Conservation (phyloP, 2,113 vertebrate genomes). For the Reinhardtius hippoglossoides region DNA sequence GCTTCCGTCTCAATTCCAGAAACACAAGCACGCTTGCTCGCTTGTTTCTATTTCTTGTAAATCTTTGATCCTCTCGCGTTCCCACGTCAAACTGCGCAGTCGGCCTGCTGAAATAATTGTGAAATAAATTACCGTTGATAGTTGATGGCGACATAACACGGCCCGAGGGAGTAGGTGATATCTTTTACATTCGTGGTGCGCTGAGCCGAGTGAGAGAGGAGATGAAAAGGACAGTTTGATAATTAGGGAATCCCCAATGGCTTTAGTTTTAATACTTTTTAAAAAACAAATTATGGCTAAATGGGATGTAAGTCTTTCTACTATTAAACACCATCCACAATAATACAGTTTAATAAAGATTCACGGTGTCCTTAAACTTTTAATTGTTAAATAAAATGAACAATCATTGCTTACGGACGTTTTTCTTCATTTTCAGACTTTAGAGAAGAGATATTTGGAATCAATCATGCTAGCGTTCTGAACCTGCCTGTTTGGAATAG, state of each 20-base stretch:
- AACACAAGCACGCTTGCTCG: conserved; percentile 35
- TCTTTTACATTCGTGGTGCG: conserved; percentile 4
- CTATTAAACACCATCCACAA: not conserved
- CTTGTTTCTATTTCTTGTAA: conserved; percentile 29
- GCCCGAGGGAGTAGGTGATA: conserved; percentile 2
- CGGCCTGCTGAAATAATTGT: not conserved
- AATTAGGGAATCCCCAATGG: conserved; percentile 8
- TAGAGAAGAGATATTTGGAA: too few species aligned
- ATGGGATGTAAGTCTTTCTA: not conserved
- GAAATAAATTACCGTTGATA: conserved; percentile 32
- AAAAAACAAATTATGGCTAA: not conserved
- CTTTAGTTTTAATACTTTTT: not conserved
- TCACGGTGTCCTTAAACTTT: too few species aligned
- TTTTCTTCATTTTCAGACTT: too few species aligned
- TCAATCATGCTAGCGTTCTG: too few species aligned
- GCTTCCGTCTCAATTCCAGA: conserved; percentile 13
- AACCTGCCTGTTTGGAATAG: too few species aligned
- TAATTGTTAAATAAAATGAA: too few species aligned
- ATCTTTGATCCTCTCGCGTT: conserved; percentile 37
- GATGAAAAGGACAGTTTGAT: conserved; percentile 24
- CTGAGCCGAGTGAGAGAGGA: conserved; percentile 2
- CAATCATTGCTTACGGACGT: too few species aligned
- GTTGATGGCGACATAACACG: conserved; percentile 27
- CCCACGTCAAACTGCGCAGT: conserved; percentile 2
- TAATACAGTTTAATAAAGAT: not conserved